Conservation (phyloP, 2,113 vertebrate species). For the Abramis brama region DNA sequence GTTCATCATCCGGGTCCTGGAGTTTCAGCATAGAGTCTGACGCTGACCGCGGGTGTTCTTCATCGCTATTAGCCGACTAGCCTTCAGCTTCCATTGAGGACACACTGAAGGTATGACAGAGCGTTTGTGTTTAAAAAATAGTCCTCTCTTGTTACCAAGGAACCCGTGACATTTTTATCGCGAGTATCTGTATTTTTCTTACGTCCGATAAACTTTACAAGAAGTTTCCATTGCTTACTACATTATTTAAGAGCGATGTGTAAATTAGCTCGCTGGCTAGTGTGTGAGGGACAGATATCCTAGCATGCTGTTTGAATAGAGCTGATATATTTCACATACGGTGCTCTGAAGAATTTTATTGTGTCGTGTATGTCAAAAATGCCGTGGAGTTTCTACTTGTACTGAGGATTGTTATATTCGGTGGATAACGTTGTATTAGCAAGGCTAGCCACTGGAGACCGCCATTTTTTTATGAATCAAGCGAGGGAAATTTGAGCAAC, state of each 20-base stretch:
- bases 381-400: not conserved
- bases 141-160: not conserved
- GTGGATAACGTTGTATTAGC: not conserved
- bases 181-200: not conserved
- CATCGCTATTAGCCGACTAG: constrained; percentile 22
- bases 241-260: constrained; percentile 27
- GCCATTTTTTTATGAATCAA: constrained; percentile 50
- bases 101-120: constrained; percentile 33
- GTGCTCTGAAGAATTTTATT: not conserved
- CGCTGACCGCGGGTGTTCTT: constrained; percentile 27
- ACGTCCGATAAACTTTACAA: constrained; percentile 19
- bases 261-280: constrained; percentile 14
- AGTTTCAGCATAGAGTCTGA: not conserved
- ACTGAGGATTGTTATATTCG: not conserved
- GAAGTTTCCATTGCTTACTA: not conserved
- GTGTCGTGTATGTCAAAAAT: not conserved
- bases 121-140: not conserved
- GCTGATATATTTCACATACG: not conserved
- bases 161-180: not conserved
- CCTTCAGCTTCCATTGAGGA: constrained; percentile 32
- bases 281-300: constrained; percentile 1
- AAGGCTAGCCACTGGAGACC: constrained; percentile 27
- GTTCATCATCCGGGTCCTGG: constrained; percentile 31
- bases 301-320: not conserved
- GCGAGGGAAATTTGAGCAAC: constrained; percentile 53